Evolutionary conservation across 2,797 vertebrate genomes (phyloP), one percentile per base, ranked within the genome.

Genomic region (Naso thynnoides): DNA sequence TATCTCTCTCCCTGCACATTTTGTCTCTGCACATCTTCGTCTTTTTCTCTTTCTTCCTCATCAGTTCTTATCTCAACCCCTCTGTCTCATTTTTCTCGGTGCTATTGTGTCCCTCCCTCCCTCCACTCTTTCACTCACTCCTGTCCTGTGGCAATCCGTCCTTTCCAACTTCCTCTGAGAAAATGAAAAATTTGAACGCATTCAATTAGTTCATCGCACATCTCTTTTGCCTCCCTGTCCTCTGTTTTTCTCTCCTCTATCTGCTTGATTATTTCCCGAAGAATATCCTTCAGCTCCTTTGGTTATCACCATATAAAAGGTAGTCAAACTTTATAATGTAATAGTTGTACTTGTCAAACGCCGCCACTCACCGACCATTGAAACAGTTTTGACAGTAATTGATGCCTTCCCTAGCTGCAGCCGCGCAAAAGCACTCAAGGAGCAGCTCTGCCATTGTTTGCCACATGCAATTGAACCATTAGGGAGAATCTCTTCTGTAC

Each of bases 351-450:
- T 79, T 75, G 48, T 79, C 76, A 71, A 65, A 53, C 23, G 24
- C 59, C 21, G 26, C 41, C 5, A 27, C 82, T 84, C 81, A 71
- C 54, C 70, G 58, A 11, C 52, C 45, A 45, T 2, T 79, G 56
- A 75, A 78, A 50, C 27, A 50, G 8, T 31, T 68, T 38, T 77
- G 81, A 80, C 83, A 73, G 84, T 88, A 89, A 90, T 83, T 88
- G 88, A 85, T 69, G 78, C 74, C 42, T 68, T 42, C 36, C 29
- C 45, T 15, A 23, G 58, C 58, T 57, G 65, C 76, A 76, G 53
- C 31, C 42, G 2, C 62, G 78, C 67, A 65, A 54, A 83, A 59
- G 63, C 56, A 31, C 56, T 45, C 4, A 0, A 61, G 26, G 47
- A 79, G 52, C 62, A 53, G 69, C 24, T 1, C 73, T 41, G 76